phyloP scores from a whole-genome alignment of 2,797 vertebrate species.

The Falco berigora region DNA sequence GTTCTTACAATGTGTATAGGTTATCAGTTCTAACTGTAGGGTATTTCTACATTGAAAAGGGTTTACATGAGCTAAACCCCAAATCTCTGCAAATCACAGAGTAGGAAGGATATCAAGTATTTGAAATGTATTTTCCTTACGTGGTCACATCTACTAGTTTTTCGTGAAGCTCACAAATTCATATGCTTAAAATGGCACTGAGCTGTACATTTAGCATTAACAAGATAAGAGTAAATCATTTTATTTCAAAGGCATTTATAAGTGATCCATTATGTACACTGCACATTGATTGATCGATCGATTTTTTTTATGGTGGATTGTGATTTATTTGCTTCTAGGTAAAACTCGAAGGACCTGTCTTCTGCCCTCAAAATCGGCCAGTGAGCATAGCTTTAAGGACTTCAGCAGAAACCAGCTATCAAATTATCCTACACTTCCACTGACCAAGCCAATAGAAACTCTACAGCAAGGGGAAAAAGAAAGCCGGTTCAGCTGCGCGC shows the following conservation, averaged over 20 bases:
- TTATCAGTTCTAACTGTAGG: neutral
- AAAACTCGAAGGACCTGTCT: conserved; percentile 81
- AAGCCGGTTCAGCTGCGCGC: conserved; percentile 68
- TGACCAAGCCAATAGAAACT: conserved; percentile 77
- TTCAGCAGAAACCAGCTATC: conserved; percentile 78
- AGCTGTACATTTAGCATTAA: neutral
- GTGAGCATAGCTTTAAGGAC: conserved; percentile 74
- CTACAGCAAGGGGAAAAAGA: conserved; percentile 75
- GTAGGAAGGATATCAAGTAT: neutral
- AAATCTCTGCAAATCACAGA: neutral
- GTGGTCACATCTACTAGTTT: neutral
- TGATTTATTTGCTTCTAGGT: conserved; percentile 77
- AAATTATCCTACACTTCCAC: conserved; percentile 82
- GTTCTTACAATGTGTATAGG: neutral
- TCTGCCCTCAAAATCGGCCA: conserved; percentile 75
- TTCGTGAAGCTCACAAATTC: neutral
- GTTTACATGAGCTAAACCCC: neutral
- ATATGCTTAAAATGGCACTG: neutral
- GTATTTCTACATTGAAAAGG: neutral
- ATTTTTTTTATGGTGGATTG: neutral
- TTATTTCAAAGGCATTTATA: neutral
- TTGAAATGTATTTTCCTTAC: neutral
- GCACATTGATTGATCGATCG: neutral
- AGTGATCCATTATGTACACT: neutral
- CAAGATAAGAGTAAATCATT: neutral